These are phyloP conservation scores for Brachycybe producta DNA, from an alignment of 2,888 invertebrate genomes.

Conservation along the genomic window DNA sequence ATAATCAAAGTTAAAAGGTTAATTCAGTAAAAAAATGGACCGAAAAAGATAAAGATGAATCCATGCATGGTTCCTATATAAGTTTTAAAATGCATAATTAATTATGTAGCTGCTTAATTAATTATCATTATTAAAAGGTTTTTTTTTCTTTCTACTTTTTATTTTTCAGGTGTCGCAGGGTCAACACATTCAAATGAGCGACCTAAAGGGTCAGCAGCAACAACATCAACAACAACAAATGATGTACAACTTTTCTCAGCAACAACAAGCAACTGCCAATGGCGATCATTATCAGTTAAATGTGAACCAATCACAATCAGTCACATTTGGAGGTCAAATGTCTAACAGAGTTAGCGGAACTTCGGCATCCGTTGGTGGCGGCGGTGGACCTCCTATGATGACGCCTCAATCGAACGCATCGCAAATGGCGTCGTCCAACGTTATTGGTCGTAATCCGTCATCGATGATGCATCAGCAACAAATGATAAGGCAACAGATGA, in stretches of 20 bases:
- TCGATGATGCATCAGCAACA: constrained; percentile 23
- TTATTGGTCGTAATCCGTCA: neutral
- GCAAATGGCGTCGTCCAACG: constrained; percentile 1
- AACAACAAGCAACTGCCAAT: constrained; percentile 21
- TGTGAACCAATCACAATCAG: constrained; percentile 47
- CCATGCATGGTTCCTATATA: too few relatives aligned
- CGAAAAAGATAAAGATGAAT: too few relatives aligned
- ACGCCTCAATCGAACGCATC: constrained; percentile 15
- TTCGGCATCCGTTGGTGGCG: constrained; percentile 77
- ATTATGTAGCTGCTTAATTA: too few relatives aligned
- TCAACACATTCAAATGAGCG: constrained; percentile 58
- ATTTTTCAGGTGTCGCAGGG: constrained; percentile 62
- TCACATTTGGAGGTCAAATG: constrained; percentile 12
- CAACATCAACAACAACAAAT: constrained; percentile 13
- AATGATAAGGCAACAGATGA: constrained; percentile 35
- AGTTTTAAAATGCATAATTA: too few relatives aligned
- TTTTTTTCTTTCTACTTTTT: neutral
- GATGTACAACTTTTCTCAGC: constrained; percentile 20
- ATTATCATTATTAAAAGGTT: constrained; percentile 27
- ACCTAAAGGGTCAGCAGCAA: constrained; percentile 41
- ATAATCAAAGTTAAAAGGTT: too few relatives aligned
- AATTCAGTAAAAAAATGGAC: too few relatives aligned
- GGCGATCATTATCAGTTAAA: constrained; percentile 8
- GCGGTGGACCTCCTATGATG: constrained; percentile 45
- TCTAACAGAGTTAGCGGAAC: constrained; percentile 33